Conservation (phyloP, 2,888 invertebrate species). For the Torymus aiolomorphi region DNA sequence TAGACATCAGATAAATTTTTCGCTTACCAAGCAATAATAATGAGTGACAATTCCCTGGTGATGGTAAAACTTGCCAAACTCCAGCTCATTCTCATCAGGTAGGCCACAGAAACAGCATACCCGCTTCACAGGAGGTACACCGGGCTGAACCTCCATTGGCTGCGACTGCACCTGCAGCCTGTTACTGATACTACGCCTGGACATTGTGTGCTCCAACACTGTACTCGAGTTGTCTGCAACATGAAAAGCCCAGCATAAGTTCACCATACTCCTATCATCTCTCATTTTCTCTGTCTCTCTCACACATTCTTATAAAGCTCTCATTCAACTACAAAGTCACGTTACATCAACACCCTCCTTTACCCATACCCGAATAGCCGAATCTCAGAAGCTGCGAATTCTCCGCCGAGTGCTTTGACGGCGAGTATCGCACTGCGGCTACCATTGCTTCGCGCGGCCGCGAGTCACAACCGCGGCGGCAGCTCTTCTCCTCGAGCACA, state of each 20-base stretch:
- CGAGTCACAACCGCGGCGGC: no score
- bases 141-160: not conserved
- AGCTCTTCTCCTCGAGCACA: no score
- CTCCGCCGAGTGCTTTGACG: no score
- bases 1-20: not conserved
- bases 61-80: slow-evolving; percentile 79
- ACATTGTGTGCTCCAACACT: slow-evolving; percentile 34
- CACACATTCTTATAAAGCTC: no score
- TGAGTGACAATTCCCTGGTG: slow-evolving; percentile 81
- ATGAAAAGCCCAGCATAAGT: not conserved
- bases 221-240: slow-evolving; percentile 40
- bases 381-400: slow-evolving; percentile 11
- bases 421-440: no score
- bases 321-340: not conserved
- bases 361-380: not conserved
- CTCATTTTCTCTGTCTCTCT: no score
- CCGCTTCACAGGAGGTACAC: not conserved
- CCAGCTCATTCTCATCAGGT: slow-evolving; percentile 77
- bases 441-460: no score
- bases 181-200: slow-evolving; percentile 34
- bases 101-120: slow-evolving; percentile 78
- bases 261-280: not conserved
- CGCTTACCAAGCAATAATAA: slow-evolving; percentile 85
- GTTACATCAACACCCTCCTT: not conserved
- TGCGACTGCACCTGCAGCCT: slow-evolving; percentile 22